Evolutionary conservation across 2,797 vertebrate species (phyloP).

Genomic region (Coluber constrictor): DNA sequence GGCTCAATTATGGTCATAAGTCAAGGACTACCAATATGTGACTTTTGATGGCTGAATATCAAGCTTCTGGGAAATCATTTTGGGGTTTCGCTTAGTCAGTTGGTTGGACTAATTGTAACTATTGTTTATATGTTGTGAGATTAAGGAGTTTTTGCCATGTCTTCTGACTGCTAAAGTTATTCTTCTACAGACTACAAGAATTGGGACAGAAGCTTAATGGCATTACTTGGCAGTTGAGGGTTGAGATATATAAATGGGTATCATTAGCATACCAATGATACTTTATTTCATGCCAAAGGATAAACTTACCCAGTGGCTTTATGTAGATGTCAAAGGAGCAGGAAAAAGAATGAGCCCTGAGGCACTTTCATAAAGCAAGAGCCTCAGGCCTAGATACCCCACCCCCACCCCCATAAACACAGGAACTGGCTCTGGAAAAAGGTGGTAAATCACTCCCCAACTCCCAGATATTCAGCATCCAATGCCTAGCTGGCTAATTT

Average conservation of each 20-base stretch:
- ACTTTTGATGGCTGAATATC: not conserved
- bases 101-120: not conserved
- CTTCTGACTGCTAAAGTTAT: not conserved
- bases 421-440: not conserved
- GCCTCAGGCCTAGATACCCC: not conserved
- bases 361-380: not conserved
- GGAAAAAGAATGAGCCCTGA: not conserved
- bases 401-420: not conserved
- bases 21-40: not conserved
- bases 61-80: not conserved
- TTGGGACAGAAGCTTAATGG: not conserved
- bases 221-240: not conserved
- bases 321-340: not conserved
- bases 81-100: not conserved
- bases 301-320: not conserved
- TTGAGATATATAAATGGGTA: not conserved
- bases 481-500: not conserved
- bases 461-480: not conserved
- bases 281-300: not conserved
- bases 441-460: not conserved
- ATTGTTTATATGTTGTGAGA: not conserved
- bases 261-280: not conserved
- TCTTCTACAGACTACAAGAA: not conserved
- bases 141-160: not conserved
- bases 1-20: not conserved